Evolutionary conservation across 2,888 invertebrate species (phyloP).

Genomic region (Hololepta plana): DNA sequence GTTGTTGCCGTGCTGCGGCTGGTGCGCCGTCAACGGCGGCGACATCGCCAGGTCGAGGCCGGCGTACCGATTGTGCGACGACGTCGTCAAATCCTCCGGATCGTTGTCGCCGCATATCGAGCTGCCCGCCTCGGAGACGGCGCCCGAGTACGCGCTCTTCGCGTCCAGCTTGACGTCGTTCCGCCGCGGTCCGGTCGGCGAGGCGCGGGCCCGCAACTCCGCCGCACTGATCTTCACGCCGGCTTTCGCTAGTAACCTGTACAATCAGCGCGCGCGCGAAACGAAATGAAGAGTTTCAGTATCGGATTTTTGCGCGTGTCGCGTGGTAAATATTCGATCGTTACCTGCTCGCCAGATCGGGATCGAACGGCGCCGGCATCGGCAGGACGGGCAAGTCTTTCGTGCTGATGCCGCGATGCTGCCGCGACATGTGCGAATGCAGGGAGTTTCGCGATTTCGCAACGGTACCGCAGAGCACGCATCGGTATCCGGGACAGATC

Average conservation of each 20-base stretch:
- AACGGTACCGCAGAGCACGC: slow-evolving; percentile 81
- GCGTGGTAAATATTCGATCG: slow-evolving; percentile 12
- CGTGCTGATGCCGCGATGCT: slow-evolving; percentile 83
- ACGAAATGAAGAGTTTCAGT: too few species aligned
- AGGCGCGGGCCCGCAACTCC: slow-evolving; percentile 66
- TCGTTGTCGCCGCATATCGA: slow-evolving; percentile 65
- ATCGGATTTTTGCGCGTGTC: neutral
- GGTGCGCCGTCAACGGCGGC: slow-evolving; percentile 29
- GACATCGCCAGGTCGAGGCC: slow-evolving; percentile 28
- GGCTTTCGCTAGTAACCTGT: slow-evolving; percentile 65
- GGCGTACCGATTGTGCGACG: slow-evolving; percentile 32
- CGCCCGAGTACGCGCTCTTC: slow-evolving; percentile 45
- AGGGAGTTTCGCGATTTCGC: slow-evolving; percentile 83
- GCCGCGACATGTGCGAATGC: slow-evolving; percentile 87
- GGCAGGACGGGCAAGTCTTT: slow-evolving; percentile 83
- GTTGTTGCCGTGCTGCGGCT: slow-evolving; percentile 19
- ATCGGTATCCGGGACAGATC: slow-evolving; percentile 80
- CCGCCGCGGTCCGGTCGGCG: slow-evolving; percentile 65
- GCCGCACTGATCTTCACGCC: slow-evolving; percentile 76
- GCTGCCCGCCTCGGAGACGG: slow-evolving; percentile 48
- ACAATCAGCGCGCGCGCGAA: slow-evolving; percentile 12
- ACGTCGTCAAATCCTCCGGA: slow-evolving; percentile 64
- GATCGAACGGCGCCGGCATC: slow-evolving; percentile 85
- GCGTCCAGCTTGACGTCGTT: slow-evolving; percentile 64
- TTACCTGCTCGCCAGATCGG: slow-evolving; percentile 66